Evolutionary conservation across 53 echinoderm and acorn worm genomes (phyloP), one percentile per base, ranked within the genome.

Genomic region (Zoroaster sp.): DNA sequence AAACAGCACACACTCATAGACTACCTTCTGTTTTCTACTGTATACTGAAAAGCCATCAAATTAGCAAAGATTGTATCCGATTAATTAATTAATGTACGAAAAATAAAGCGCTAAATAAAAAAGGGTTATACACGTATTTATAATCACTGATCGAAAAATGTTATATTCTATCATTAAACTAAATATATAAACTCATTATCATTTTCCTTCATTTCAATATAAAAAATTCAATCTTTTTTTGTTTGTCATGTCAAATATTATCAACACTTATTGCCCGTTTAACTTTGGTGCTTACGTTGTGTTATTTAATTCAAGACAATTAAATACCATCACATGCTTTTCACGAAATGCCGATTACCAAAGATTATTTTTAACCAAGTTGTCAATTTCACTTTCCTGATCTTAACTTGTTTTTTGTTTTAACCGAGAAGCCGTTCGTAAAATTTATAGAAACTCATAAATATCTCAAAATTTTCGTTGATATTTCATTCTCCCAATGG

Each of bases 121-220:
- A 65, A 38, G 34, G 38, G 30, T 37, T 35, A 41, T 13, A 15
- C n/a, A 79, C 5, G 63, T 59, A 79, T 67, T 66, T 42, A 34
- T 39, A 65, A 68, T 67, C 68, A 28, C 66, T 69, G 35, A 70
- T 66, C 34, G 14, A 51, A 85, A 66, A 47, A 14, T 44, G 66
- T 81, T 67, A 46, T 45, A 20, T 20, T 85, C 51, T 85, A 85
- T 85, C 2, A 49, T 70, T 70, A 70, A 85, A 70, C 85, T 85
- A 85, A 85, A 85, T 85, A 85, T 85, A 85, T 85, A 85, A 85
- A 85, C 85, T 69, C 70, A 70, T 71, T 35, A 54, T 79, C n/a
- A 63, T 37, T 78, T 77, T 38, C 77, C 2, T 15, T 83, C 17
- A 32, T 25, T 69, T 69, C 67, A 72, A 85, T 85, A 72, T 85